Base-by-base conservation (phyloP, 2,113 vertebrate species). In the Poeciliopsis turrubarensis region DNA sequence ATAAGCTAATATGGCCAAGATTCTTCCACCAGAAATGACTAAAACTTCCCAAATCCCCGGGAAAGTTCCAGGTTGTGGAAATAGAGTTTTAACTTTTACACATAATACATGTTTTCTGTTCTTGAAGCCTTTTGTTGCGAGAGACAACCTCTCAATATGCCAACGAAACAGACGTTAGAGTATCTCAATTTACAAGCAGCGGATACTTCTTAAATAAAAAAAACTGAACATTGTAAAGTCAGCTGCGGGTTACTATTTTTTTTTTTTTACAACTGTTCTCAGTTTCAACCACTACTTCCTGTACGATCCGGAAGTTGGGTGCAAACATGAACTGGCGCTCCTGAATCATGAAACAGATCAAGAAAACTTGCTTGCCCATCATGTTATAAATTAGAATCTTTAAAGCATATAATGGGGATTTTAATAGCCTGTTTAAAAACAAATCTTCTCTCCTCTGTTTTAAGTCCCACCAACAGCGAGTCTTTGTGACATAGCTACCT, bases 381-480 rank as follows among this genome's bases (percentile, higher is more conserved):
- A 10, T 51, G 34, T 30, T 69, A 26, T 27, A 26, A 78, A 77
- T 72, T 51, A 63, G 41, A 37, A 73, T 64, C 70, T 57, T 76
- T 61, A 67, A 0, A 47, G 51, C 27, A 61, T 64, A 30, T 73
- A 22, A 78, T 65, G 15, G 68, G 22, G 13, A 6, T 2, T 68
- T 76, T 78, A 26, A 66, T 63, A 27, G 27, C 27, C 54, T 74
- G 10, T 73, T 70, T 61, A 73, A 41, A 73, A 70, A 60, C 61
- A 47, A 26, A 3, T 34, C 17, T 60, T 19, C 54, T 26, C 41
- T 25, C 6, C 19, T 3, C 19, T 51, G 15, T 29, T 25, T 17
- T 8, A 30, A 2, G 34, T 19, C n/a, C 62, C 37, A 26, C 29
- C 30, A 13, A 2, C n/a, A 67, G 67, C 30, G 30, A 47, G 44